phyloP scores from a whole-genome alignment of 1,140 invertebrate species.

The Eurosta solidaginis region DNA sequence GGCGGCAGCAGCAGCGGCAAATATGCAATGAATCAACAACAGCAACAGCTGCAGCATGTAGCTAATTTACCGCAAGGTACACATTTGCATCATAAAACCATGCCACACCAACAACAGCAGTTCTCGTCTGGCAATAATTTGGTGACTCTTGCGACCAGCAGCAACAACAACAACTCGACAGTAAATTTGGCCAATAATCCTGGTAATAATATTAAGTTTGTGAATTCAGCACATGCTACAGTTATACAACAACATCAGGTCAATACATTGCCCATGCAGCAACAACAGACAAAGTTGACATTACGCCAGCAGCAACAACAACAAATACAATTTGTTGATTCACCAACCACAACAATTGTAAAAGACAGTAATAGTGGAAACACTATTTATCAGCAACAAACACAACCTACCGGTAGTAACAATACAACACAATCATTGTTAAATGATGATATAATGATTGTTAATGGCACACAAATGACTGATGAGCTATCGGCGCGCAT shows the following conservation, averaged over 20 bases:
- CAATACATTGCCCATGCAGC: constrained; percentile 19
- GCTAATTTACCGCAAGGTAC: constrained; percentile 52
- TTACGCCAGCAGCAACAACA: constrained; percentile 44
- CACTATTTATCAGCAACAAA: constrained; percentile 10
- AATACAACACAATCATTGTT: constrained; percentile 39
- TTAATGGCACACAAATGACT: constrained; percentile 58
- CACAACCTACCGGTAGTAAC: constrained; percentile 29
- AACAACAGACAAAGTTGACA: constrained; percentile 28
- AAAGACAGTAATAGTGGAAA: not conserved
- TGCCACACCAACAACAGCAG: constrained; percentile 34
- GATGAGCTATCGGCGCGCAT: constrained; percentile 56
- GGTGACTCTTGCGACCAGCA: constrained; percentile 35
- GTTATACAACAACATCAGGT: constrained; percentile 53
- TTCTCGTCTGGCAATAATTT: constrained; percentile 29
- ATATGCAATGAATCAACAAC: constrained; percentile 45
- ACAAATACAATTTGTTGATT: constrained; percentile 40
- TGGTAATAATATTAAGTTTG: constrained; percentile 48
- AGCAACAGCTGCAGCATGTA: constrained; percentile 43
- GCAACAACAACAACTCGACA: not conserved
- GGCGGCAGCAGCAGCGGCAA: constrained; percentile 38
- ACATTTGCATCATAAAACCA: constrained; percentile 49
- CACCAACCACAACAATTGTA: constrained; percentile 8
- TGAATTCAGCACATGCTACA: constrained; percentile 53
- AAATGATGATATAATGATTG: constrained; percentile 54
- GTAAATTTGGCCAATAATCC: not conserved